Base-by-base conservation (phyloP, 1,140 invertebrate genomes). In the Drosophila navojoa region DNA sequence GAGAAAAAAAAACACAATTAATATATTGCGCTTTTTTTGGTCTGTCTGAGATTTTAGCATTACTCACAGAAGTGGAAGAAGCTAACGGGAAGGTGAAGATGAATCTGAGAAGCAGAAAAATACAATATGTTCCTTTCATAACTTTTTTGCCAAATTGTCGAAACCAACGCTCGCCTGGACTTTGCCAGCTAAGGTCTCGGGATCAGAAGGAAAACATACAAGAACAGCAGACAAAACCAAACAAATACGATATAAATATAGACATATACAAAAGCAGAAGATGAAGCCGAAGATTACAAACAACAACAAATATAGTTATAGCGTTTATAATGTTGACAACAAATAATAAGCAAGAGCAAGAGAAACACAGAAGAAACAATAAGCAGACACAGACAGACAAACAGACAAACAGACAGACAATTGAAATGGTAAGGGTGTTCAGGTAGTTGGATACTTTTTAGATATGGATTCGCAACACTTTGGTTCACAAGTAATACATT, bases 81-180 rank as follows among this genome's bases (percentile, higher is more conserved):
- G 70, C 16, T 27, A 27, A 44, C 13, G 35, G 61, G 64, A 29
- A 54, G 27, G 71, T 68, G 32, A 15, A 16, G 13, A 62, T 49
- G 77, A 60, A 5, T 47, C 54, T 75, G 67, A 71, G 71, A 73
- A 63, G 59, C 52, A 79, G 75, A 60, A 81, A 71, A 85, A 77
- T 67, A 85, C 86, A 87, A 87, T 5, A 27, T 87, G 84, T 89
- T 89, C 84, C 84, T 89, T 89, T 89, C 77, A 84, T 73, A 89
- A 89, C 84, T 90, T 89, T 85, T 89, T 89, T 89, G 84, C 84
- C 84, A 89, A 89, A 89, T 89, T 89, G 85, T 89, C 85, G 89
- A 89, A 89, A 89, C 84, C 84, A 89, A 89, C 84, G 84, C 85
- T 84, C 80, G 89, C 85, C 85, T 80, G 70, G 77, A 89, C 84